Conservation (phyloP, 92 coral and sea anemone species). For the Porites rus region DNA sequence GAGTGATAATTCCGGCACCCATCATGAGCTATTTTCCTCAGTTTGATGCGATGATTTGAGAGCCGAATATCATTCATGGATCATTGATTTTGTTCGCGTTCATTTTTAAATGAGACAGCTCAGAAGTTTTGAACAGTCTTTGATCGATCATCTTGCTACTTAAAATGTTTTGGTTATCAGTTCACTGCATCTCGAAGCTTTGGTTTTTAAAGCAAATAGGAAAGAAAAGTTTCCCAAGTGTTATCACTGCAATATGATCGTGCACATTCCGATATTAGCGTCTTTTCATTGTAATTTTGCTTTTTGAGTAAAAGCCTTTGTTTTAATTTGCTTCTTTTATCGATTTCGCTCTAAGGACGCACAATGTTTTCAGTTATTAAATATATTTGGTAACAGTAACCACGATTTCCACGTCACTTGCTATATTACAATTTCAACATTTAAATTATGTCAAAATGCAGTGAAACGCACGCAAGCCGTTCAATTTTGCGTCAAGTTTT, state of each 20-base stretch:
- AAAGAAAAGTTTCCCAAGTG: background rate
- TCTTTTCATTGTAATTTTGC: background rate
- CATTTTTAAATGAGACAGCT: background rate
- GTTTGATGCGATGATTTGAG: background rate
- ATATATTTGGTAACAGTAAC: constrained; percentile 5
- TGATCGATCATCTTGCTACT: background rate
- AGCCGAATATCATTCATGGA: constrained; percentile 9
- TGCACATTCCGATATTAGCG: constrained; percentile 3
- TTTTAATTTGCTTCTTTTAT: background rate
- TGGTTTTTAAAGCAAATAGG: constrained; percentile 23
- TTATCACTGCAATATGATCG: background rate
- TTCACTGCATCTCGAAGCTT: background rate
- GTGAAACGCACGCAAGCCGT: too few relatives aligned
- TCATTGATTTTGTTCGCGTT: background rate
- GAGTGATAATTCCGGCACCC: constrained; percentile 1
- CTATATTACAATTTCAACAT: background rate
- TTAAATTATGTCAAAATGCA: too few relatives aligned
- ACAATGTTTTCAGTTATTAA: background rate
- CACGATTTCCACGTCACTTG: constrained; percentile 5
- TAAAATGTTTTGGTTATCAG: constrained; percentile 16
- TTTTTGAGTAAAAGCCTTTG: background rate
- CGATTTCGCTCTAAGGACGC: background rate
- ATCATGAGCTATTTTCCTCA: background rate
- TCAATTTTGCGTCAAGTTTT: background rate
- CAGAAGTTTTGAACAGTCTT: background rate